These are phyloP conservation scores for Tragopan temminckii DNA, from an alignment of 2,797 vertebrate species.

Conservation along the genomic window DNA sequence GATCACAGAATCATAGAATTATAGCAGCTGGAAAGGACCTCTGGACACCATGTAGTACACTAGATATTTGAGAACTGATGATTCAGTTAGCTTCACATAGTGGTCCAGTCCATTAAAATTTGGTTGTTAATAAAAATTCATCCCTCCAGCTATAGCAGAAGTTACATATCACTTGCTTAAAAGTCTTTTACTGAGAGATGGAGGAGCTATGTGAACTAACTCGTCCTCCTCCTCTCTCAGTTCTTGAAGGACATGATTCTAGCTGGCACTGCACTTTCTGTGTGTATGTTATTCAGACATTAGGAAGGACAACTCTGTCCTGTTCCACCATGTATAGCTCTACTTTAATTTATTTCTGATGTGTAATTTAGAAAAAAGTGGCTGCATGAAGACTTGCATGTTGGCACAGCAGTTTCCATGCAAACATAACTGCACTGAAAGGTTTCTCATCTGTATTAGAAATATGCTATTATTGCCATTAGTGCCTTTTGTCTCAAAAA, in stretches of 20 bases:
- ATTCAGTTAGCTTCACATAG: not conserved
- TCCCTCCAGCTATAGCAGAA: not conserved
- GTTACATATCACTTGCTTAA: not conserved
- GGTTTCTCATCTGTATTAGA: not conserved
- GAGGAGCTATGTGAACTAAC: not conserved
- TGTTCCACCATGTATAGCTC: not conserved
- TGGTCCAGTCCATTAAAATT: not conserved
- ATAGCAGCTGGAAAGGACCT: too few species aligned
- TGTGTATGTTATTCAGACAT: not conserved
- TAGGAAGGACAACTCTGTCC: not conserved
- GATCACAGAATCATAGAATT: not conserved
- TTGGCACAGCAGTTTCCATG: not conserved
- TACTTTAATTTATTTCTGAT: not conserved
- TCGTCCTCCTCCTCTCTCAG: not conserved
- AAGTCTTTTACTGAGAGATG: not conserved
- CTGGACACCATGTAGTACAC: not conserved
- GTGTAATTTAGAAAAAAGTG: not conserved
- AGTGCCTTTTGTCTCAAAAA: not conserved
- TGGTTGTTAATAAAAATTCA: not conserved
- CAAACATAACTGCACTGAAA: not conserved
- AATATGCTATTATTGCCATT: not conserved
- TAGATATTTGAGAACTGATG: not conserved
- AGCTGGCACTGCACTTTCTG: not conserved
- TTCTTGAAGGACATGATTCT: not conserved
- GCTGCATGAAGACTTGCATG: not conserved